Conservation (phyloP, 2,888 invertebrate genomes). For the Drosophila yooni region DNA sequence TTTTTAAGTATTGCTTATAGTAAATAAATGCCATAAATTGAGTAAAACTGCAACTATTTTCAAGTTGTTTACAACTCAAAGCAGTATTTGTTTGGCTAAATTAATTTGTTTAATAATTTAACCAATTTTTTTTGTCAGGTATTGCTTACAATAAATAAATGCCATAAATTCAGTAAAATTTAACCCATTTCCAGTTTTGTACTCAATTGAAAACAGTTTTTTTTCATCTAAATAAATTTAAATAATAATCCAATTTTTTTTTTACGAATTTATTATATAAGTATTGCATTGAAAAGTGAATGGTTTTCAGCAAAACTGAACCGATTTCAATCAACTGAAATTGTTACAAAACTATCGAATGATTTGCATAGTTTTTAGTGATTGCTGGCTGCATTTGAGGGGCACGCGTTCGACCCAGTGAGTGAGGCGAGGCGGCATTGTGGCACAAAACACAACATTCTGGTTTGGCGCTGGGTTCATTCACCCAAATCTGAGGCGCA, state of each 20-base stretch:
- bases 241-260: background rate
- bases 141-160: background rate
- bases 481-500: constrained; percentile 62
- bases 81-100: no score
- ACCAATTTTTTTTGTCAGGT: background rate
- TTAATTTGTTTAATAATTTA: background rate
- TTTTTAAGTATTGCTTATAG: no score
- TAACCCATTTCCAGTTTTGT: background rate
- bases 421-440: constrained; percentile 18
- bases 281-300: background rate
- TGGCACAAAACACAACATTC: constrained; percentile 40
- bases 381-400: constrained; percentile 21
- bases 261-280: background rate
- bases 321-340: background rate
- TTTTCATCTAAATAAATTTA: background rate
- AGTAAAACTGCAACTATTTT: no score
- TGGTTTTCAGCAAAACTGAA: background rate
- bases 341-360: background rate
- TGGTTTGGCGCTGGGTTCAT: constrained; percentile 58
- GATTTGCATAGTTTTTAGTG: constrained; percentile 21
- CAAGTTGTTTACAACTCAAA: no score
- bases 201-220: background rate
- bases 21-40: no score
- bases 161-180: background rate
- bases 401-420: constrained; percentile 20